These are phyloP conservation scores for Agelas oroides DNA, from an alignment of 37 sponge, comb jelly and placozoan species.

Conservation along the genomic window DNA sequence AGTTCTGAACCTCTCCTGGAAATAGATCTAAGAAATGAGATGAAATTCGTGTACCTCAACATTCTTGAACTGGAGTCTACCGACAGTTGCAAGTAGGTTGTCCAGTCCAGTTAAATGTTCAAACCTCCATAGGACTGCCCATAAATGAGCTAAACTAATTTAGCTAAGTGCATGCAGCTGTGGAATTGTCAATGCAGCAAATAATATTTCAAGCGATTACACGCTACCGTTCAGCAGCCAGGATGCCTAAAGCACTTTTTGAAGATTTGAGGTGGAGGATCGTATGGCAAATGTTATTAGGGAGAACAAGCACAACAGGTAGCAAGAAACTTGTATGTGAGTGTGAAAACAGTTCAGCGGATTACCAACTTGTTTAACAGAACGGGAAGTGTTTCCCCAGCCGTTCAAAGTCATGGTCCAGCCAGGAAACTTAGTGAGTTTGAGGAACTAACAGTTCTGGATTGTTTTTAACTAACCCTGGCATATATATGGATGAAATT, in stretches of 20 bases:
- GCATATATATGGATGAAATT: constrained; percentile 21
- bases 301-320: not conserved
- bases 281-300: not conserved
- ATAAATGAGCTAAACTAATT: no score
- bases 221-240: not conserved
- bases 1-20: no score
- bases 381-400: not conserved
- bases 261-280: not conserved
- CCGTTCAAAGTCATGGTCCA: not conserved
- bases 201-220: no score
- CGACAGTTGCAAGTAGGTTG: no score
- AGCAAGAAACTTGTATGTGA: not conserved
- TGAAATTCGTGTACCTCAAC: no score
- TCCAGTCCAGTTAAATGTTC: no score
- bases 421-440: not conserved
- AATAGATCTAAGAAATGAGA: no score
- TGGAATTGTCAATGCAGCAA: no score
- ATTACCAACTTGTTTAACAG: not conserved
- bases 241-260: constrained; percentile 4
- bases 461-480: not conserved
- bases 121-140: no score
- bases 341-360: not conserved
- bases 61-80: no score
- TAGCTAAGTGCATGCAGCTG: no score
- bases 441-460: no score